Percentiles rank a stretch among this genome's conserved stretches.
phyloP scores from a whole-genome alignment of 2,888 invertebrate genomes.

The Synanthedon myopaeformis region DNA sequence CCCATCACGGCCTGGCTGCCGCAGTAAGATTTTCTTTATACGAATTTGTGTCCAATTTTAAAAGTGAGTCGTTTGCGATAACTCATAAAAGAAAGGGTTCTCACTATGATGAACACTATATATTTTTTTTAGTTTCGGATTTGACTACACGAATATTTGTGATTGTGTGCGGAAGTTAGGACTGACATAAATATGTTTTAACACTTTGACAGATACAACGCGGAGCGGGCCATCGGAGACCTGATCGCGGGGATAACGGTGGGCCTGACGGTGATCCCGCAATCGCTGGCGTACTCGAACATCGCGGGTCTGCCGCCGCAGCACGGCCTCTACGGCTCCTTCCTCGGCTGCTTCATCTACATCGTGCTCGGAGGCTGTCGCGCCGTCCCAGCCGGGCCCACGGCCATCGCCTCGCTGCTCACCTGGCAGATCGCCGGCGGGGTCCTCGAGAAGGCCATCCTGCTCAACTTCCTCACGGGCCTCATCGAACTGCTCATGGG shows the following conservation, averaged over 20 bases:
- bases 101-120: neutral
- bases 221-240: slow-evolving; percentile 83
- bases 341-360: slow-evolving; percentile 91
- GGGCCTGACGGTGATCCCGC: slow-evolving; percentile 93
- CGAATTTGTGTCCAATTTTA: neutral
- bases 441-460: slow-evolving; percentile 76
- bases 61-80: neutral
- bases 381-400: slow-evolving; percentile 93
- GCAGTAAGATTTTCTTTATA: slow-evolving; percentile 39
- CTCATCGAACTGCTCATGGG: slow-evolving; percentile 85
- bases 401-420: slow-evolving; percentile 89
- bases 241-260: slow-evolving; percentile 92
- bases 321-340: slow-evolving; percentile 95
- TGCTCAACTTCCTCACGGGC: slow-evolving; percentile 81
- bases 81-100: neutral
- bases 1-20: slow-evolving; percentile 85
- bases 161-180: too few species aligned
- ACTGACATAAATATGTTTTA: too few species aligned
- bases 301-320: slow-evolving; percentile 84
- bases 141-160: neutral
- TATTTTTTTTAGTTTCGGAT: neutral
- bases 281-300: slow-evolving; percentile 85
- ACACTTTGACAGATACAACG: slow-evolving; percentile 65
- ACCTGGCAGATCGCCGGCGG: slow-evolving; percentile 83
- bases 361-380: slow-evolving; percentile 92